Base-by-base conservation (phyloP, 1,140 invertebrate genomes). In the Tetragonula clypearis region DNA sequence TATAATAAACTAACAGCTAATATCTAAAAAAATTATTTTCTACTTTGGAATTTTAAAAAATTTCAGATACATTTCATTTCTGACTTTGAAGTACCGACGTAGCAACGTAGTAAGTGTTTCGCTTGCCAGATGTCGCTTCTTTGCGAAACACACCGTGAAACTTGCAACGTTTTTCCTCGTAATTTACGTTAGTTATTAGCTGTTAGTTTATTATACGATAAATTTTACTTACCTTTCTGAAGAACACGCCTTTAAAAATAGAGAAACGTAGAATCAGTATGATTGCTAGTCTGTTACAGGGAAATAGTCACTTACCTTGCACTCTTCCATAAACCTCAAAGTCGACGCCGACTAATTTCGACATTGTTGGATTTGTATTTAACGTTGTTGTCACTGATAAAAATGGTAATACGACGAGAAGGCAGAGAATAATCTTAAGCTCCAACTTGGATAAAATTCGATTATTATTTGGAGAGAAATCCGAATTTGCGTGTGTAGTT, bases 271-370 rank as follows among this genome's bases (percentile, higher is more conserved):
- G 56, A 6, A 60, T 81, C 66, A 72, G 65, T 30, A 65, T 79
- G 80, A 19, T 88, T 21, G 5, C 11, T n/a, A 30, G 66, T n/a
- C 11, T 58, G 23, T 41, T n/a, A 11, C 6, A 53, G 23, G 17
- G 17, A 14, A 65, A 30, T 65, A 35, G 68, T 77, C 49, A 82
- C 79, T 88, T 90, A 96, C 95, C 96, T 95, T 97, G 96, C 11
- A 97, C 96, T 87, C 93, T 93, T 77, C 96, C 96, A 91, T 93
- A 96, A 9, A 96, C 95, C 92, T 97, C 96, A 91, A 96, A 97
- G 91, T 96, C 96, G 19, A 96, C 91, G 26, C 95, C 93, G 60
- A 95, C 21, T 60, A 95, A 83, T 74, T 87, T 92, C 60, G 92
- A 87, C 91, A 93, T 93, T 79, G 73, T 30, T 21, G n/a, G n/a